Evolutionary conservation across 1,140 invertebrate genomes (phyloP), one percentile per base, ranked within the genome.

Genomic region (Diabrotica undecimpunctata): DNA sequence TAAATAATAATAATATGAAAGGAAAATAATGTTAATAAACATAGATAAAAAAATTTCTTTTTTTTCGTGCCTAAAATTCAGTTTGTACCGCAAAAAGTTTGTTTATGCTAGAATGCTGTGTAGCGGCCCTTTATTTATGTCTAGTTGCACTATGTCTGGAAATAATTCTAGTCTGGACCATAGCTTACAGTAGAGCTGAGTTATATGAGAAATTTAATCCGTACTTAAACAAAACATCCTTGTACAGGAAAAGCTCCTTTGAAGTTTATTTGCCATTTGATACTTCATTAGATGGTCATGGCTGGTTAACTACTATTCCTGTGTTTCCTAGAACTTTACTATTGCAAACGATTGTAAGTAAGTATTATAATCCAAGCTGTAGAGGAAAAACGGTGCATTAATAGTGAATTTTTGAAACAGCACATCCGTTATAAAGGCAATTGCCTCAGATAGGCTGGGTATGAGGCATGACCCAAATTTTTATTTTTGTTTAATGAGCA

Each of bases 251-350:
- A 35, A 63, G 53, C 54, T 8, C 52, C 0, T 70, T 65, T 56
- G 58, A 39, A 7, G 12, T 67, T 11, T 70, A 59, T 37, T 62
- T 65, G 12, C 69, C 69, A 3, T 70, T 70, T 57, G 69, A 70
- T 59, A 65, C 53, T 5, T 70, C 69, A 8, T 9, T 63, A 8
- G 54, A 70, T 41, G 69, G 69, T 13, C 61, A 70, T 54, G 65
- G 63, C 56, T 62, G 46, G 65, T 11, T 70, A 7, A 66, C 62
- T 51, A 62, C 54, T 13, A 54, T 54, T 67, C 39, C 66, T 65
- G 13, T 50, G 36, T 4, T 66, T 61, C 56, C 12, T 52, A 0
- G 58, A 61, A 39, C 38, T 62, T 7, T 41, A 51, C 38, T 54
- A 10, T 53, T 67, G 9, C 6, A 51, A 39, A 54, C 13, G 11